A percentile compares a stretch with the other conserved stretches of the same genome.
These are phyloP conservation scores for Saguinus imperator DNA, from an alignment of 2,113 vertebrate species.

Conservation along the genomic window DNA sequence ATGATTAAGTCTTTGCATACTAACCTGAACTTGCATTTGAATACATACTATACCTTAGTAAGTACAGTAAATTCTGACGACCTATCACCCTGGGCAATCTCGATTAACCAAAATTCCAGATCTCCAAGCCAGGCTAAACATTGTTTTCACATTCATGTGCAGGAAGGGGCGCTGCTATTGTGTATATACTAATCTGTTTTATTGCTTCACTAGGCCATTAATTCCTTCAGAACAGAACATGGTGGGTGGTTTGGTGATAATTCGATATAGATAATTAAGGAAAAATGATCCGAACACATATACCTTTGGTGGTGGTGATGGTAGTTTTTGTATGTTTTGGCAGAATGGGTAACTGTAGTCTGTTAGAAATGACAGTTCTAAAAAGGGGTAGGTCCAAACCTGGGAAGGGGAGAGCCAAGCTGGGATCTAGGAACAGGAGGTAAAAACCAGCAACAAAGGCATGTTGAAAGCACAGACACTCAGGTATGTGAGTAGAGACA, in stretches of 20 bases:
- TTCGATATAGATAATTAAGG: neutral
- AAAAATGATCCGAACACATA: neutral
- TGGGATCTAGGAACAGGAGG: neutral
- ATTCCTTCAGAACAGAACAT: neutral
- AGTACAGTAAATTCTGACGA: neutral
- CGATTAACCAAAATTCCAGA: neutral
- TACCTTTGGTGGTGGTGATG: neutral
- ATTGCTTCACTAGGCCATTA: neutral
- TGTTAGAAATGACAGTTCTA: neutral
- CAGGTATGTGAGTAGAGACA: neutral
- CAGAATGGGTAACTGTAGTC: neutral
- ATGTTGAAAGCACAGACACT: neutral
- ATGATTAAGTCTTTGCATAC: slow-evolving; percentile 2
- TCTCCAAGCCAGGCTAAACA: neutral
- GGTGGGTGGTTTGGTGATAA: neutral
- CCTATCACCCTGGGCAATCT: neutral
- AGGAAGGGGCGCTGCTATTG: neutral
- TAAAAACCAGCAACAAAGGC: neutral
- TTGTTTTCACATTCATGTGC: neutral
- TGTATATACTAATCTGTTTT: neutral
- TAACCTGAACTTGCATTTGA: neutral
- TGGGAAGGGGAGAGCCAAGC: neutral
- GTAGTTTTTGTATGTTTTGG: neutral
- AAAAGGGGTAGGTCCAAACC: neutral
- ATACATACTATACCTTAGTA: neutral